phyloP scores from a whole-genome alignment of 2,888 invertebrate species.

The Amiota mariae region DNA sequence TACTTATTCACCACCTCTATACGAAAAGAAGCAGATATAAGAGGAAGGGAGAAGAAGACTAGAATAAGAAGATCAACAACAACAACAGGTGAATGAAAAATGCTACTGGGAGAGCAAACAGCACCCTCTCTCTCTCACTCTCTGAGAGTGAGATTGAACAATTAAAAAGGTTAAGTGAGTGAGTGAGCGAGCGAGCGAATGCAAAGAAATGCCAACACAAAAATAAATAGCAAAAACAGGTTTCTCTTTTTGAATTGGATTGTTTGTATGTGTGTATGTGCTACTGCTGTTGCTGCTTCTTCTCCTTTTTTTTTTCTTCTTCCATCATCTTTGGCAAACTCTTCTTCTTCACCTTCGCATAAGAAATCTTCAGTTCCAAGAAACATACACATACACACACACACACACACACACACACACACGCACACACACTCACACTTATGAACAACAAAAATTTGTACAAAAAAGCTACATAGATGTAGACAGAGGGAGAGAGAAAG shows the following conservation, averaged over 20 bases:
- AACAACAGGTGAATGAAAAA: constrained; percentile 25
- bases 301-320: not conserved
- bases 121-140: too few relatives aligned
- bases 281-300: too few relatives aligned
- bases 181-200: constrained; percentile 47
- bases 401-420: constrained; percentile 29
- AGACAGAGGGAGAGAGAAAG: constrained; percentile 15
- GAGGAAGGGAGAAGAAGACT: too few relatives aligned
- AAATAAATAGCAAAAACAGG: constrained; percentile 25
- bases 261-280: not conserved
- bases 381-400: not conserved
- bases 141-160: constrained; percentile 11
- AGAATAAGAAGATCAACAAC: not conserved
- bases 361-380: not conserved
- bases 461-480: constrained; percentile 24
- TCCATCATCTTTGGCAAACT: not conserved
- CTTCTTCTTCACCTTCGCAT: not conserved
- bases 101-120: too few relatives aligned
- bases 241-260: not conserved
- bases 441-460: constrained; percentile 33
- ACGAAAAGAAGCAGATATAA: too few relatives aligned
- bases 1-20: too few relatives aligned
- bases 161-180: not conserved
- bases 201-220: constrained; percentile 34
- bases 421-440: constrained; percentile 28